Evolutionary conservation across 1,140 invertebrate genomes (phyloP).

Genomic region (Oreohelix idahoensis): DNA sequence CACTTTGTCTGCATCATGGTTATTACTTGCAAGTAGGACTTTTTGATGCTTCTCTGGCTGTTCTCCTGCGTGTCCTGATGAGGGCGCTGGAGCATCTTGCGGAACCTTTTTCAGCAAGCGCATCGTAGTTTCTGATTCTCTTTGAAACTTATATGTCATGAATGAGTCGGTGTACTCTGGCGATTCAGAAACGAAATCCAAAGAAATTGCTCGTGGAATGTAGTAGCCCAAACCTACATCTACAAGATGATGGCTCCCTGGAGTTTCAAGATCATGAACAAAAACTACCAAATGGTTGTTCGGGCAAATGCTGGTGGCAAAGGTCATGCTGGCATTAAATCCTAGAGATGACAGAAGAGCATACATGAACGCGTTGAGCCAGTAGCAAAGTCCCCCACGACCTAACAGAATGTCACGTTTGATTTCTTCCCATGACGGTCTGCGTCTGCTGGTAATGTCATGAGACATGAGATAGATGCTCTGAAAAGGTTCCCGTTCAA

Average conservation of each 20-base stretch:
- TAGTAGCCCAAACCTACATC: not conserved
- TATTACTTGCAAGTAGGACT: not conserved
- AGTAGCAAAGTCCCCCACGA: not conserved
- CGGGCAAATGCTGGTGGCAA: not conserved
- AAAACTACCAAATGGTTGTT: not conserved
- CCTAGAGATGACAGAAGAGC: not conserved
- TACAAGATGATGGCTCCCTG: not conserved
- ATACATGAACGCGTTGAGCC: not conserved
- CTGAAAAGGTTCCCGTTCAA: not conserved
- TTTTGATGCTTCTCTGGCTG: not conserved
- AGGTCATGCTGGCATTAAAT: not conserved
- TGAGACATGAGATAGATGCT: not conserved
- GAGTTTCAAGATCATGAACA: not conserved
- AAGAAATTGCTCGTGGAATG: not conserved
- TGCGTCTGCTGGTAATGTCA: not conserved
- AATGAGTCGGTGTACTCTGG: slow-evolving; percentile 1
- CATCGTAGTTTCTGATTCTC: not conserved
- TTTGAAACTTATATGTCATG: not conserved
- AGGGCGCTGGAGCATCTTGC: not conserved
- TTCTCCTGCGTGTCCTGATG: not conserved
- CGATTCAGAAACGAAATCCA: not conserved
- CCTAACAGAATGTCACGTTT: not conserved
- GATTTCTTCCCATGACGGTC: not conserved
- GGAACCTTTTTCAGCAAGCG: not conserved
- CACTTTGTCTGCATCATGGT: not conserved